A percentile compares a stretch with the other conserved stretches of the same genome.
These are phyloP conservation scores for Oceanodroma tethys DNA, from an alignment of 2,113 vertebrate genomes.

Conservation along the genomic window DNA sequence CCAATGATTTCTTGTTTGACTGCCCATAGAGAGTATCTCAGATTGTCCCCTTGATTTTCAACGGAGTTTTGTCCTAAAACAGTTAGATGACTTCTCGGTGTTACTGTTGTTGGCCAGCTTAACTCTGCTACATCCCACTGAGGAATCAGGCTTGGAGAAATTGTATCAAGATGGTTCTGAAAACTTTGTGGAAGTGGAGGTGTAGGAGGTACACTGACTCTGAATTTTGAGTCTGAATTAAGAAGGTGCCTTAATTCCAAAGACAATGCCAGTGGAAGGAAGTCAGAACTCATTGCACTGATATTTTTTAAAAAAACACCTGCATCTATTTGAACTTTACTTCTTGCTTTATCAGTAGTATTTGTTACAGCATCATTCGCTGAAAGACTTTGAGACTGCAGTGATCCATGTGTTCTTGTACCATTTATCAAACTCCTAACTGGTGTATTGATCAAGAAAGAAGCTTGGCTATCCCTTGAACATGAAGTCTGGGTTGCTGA, in stretches of 20 bases:
- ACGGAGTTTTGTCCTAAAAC: neutral
- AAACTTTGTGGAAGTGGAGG: slow-evolving; percentile 11
- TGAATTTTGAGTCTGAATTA: neutral
- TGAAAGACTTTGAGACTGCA: neutral
- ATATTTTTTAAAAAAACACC: neutral
- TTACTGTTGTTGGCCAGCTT: neutral
- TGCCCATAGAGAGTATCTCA: neutral
- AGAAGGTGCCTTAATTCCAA: slow-evolving; percentile 21
- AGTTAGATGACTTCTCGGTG: neutral
- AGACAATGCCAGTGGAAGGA: neutral
- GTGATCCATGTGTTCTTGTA: neutral
- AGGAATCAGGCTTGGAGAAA: neutral
- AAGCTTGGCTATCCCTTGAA: neutral
- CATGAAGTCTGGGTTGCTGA: neutral
- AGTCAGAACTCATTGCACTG: neutral
- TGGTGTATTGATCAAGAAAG: neutral
- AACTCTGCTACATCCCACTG: neutral
- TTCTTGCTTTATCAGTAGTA: neutral
- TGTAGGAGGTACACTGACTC: neutral
- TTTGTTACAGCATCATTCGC: neutral
- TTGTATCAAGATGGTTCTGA: neutral
- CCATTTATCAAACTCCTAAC: neutral
- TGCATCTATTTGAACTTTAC: neutral
- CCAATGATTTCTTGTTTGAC: neutral
- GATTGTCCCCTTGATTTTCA: neutral